Evolutionary conservation across 2,797 vertebrate species (phyloP).

Genomic region (Sardinella longiceps): DNA sequence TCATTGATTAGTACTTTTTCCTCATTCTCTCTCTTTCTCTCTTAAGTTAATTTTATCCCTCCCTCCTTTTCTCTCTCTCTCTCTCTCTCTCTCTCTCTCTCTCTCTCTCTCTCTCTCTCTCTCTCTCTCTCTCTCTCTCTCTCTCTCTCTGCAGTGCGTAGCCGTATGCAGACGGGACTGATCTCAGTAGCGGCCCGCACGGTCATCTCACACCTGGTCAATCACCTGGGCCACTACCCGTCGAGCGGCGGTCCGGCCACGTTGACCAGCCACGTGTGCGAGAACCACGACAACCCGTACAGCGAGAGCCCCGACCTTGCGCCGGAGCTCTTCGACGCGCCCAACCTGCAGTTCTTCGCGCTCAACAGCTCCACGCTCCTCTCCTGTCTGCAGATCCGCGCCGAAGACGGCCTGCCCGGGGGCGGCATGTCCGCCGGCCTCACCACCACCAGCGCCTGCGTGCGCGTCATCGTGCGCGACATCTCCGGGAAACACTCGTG

Average conservation of each 20-base stretch:
- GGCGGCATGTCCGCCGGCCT: slow-evolving; percentile 93
- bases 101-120: neutral
- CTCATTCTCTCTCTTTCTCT: neutral
- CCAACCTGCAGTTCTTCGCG: slow-evolving; percentile 96
- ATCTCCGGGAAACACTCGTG: slow-evolving; percentile 97
- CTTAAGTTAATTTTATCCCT: no score
- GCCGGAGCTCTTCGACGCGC: slow-evolving; percentile 95
- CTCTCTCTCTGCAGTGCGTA: slow-evolving; percentile 79
- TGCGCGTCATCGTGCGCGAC: slow-evolving; percentile 93
- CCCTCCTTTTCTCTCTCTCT: no score
- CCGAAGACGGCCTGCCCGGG: slow-evolving; percentile 90
- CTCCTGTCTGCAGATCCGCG: slow-evolving; percentile 89
- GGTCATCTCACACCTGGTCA: slow-evolving; percentile 95
- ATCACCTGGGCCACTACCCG: slow-evolving; percentile 97
- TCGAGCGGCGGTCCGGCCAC: slow-evolving; percentile 97
- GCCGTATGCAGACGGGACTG: slow-evolving; percentile 93
- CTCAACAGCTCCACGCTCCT: slow-evolving; percentile 94
- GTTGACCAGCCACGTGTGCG: slow-evolving; percentile 95
- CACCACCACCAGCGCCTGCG: slow-evolving; percentile 87
- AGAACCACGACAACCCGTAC: slow-evolving; percentile 97
- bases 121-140: slow-evolving; percentile 32
- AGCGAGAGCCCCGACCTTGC: slow-evolving; percentile 92
- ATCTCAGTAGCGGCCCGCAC: slow-evolving; percentile 96
- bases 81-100: no score
- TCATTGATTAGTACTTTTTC: neutral